Conservation (phyloP, 2,797 vertebrate genomes). For the Fundulus diaphanus region DNA sequence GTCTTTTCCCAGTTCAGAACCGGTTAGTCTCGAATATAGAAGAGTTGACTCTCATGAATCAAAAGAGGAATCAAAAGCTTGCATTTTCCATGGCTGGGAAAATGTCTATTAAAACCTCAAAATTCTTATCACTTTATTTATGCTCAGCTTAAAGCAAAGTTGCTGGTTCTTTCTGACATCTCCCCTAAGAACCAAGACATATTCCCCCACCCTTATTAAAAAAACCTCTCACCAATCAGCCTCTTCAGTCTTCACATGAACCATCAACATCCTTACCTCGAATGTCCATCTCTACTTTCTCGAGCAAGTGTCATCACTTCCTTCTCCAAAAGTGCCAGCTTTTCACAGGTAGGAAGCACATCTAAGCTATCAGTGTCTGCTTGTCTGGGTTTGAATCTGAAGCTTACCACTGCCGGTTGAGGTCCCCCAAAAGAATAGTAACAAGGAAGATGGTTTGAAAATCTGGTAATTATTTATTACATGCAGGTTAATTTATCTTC, state of each 20-base stretch:
- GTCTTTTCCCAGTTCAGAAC: too few species aligned
- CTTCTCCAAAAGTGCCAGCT: slow-evolving; percentile 23
- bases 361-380: slow-evolving; percentile 13
- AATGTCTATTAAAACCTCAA: too few species aligned
- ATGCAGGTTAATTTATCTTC: background rate
- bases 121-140: too few species aligned
- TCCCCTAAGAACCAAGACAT: slow-evolving; percentile 5
- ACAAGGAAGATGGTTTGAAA: background rate
- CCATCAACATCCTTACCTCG: slow-evolving; percentile 4
- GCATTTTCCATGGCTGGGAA: too few species aligned
- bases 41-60: too few species aligned
- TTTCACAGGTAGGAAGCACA: slow-evolving; percentile 53
- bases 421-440: background rate
- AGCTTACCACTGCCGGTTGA: slow-evolving; percentile 12
- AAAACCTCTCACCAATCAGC: slow-evolving; percentile 1
- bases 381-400: slow-evolving; percentile 39
- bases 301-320: slow-evolving; percentile 15
- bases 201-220: background rate
- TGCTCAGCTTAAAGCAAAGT: too few species aligned
- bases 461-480: background rate
- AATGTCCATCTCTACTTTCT: background rate
- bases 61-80: too few species aligned
- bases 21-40: too few species aligned
- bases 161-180: background rate
- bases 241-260: slow-evolving; percentile 11